Conservation (phyloP, 2,797 vertebrate species). For the Falco peregrinus region DNA sequence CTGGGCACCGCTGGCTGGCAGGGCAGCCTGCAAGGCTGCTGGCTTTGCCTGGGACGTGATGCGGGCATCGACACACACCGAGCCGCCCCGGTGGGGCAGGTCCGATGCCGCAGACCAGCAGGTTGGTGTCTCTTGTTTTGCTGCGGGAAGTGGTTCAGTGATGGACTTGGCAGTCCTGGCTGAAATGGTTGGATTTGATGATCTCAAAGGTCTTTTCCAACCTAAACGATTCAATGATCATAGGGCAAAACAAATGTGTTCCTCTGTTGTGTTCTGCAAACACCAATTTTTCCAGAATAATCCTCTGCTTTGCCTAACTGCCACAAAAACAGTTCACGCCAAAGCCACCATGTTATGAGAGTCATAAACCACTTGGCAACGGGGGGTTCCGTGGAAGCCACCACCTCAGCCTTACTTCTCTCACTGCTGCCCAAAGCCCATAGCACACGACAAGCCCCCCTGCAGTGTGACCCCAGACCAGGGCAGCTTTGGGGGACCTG, state of each 20-base stretch:
- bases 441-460: background rate
- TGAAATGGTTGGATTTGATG: no score
- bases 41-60: background rate
- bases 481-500: background rate
- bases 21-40: background rate
- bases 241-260: fast-evolving
- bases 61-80: fast-evolving
- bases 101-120: fast-evolving
- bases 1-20: background rate
- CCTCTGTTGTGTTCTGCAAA: fast-evolving
- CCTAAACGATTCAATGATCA: no score
- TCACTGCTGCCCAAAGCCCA: background rate
- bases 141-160: no score
- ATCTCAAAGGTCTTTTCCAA: no score
- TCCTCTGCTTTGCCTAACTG: background rate
- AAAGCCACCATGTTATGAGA: background rate
- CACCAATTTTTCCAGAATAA: no score
- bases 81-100: background rate
- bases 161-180: no score
- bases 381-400: constrained; percentile 39
- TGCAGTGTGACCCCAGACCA: background rate
- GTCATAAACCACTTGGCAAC: background rate
- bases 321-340: background rate
- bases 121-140: no score
- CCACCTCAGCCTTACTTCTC: background rate